Evolutionary conservation across 2,113 vertebrate species (phyloP).

Genomic region (Anolis carolinensis): DNA sequence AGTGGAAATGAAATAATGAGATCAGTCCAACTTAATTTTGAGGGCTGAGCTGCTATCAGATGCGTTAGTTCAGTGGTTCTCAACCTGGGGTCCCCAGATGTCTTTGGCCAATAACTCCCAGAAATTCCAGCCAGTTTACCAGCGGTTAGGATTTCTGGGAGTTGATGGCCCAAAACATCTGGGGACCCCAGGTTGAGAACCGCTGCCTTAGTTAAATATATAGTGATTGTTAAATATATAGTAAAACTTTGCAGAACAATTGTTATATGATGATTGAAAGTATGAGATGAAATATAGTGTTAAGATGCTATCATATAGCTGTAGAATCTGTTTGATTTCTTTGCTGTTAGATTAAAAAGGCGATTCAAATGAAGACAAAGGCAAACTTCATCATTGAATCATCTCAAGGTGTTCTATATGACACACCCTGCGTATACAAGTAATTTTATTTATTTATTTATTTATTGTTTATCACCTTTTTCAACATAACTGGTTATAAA

Average conservation of each 20-base stretch:
- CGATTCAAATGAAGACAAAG: background rate
- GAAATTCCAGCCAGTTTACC: too few relatives aligned
- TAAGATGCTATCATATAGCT: background rate
- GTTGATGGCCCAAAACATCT: too few relatives aligned
- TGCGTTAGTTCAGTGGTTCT: too few relatives aligned
- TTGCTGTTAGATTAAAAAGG: background rate
- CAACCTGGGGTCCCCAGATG: too few relatives aligned
- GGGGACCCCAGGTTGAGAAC: too few relatives aligned
- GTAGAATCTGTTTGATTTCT: background rate
- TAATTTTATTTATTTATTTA: background rate
- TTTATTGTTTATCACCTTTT: background rate
- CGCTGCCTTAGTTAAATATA: background rate
- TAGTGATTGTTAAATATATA: background rate
- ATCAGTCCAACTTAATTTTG: constrained; percentile 19
- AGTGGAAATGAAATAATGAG: background rate
- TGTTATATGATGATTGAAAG: constrained; percentile 4
- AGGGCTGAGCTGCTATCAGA: background rate
- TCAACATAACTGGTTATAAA: background rate
- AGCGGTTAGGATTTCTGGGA: too few relatives aligned
- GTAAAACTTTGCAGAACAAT: background rate
- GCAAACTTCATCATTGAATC: background rate
- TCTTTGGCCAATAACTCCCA: too few relatives aligned
- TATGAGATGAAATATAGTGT: background rate
- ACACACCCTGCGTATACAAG: background rate
- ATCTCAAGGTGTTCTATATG: background rate